Evolutionary conservation across 2,113 vertebrate species (phyloP).

Genomic region (Phaetusa simplex): DNA sequence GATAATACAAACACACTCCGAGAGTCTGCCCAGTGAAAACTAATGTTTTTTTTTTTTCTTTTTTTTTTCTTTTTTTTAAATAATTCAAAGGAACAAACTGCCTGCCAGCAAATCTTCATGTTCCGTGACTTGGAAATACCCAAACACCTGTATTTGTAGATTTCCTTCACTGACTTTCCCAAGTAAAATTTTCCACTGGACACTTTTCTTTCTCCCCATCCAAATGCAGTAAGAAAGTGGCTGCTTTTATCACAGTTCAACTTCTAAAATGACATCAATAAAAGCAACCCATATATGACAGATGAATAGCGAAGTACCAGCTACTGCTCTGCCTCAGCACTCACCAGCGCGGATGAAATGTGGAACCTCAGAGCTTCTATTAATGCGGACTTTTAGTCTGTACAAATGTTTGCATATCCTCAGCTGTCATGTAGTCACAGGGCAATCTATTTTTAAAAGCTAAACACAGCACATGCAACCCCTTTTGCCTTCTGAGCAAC

Average conservation of each 20-base stretch:
- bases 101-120: conserved; percentile 3
- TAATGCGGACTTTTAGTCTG: conserved; percentile 20
- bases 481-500: neutral
- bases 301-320: neutral
- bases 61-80: neutral
- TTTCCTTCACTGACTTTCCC: neutral
- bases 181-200: neutral
- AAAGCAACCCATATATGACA: neutral
- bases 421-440: conserved; percentile 15
- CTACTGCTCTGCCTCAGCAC: neutral
- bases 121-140: neutral
- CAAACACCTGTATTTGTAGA: neutral
- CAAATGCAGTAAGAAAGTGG: neutral
- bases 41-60: too few relatives aligned
- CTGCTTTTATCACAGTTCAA: neutral
- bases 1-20: neutral
- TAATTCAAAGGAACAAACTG: neutral
- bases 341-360: neutral
- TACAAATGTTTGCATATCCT: conserved; percentile 57
- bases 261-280: neutral
- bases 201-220: neutral
- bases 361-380: neutral
- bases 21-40: neutral
- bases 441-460: conserved; percentile 21
- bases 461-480: neutral